phyloP scores from a whole-genome alignment of 2,113 vertebrate species.

The Felis chaus region DNA sequence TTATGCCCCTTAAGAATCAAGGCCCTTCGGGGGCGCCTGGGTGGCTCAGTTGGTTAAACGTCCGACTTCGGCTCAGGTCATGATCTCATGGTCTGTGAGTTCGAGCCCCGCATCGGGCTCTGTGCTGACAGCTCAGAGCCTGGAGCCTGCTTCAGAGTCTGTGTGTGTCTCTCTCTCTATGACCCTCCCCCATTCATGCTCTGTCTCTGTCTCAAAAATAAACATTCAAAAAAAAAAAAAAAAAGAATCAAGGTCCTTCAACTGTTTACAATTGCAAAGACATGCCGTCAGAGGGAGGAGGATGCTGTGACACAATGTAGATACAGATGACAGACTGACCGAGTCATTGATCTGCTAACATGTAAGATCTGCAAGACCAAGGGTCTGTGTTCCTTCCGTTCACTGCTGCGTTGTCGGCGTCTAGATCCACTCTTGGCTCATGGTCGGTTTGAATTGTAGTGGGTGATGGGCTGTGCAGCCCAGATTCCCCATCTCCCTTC shows the following conservation, averaged over 20 bases:
- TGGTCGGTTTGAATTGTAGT: neutral
- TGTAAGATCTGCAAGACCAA: neutral
- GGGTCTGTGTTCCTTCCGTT: neutral
- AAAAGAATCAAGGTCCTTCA: neutral
- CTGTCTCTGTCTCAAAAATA: too few species aligned
- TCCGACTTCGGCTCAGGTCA: too few species aligned
- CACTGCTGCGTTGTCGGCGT: neutral
- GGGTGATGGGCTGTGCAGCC: too few species aligned
- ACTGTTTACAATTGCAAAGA: neutral
- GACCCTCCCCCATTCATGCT: too few species aligned
- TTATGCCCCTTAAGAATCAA: neutral
- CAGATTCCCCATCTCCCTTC: rapidly evolving
- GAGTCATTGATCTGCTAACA: neutral
- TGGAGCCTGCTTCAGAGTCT: too few species aligned
- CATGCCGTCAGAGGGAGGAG: neutral
- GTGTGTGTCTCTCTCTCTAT: too few species aligned
- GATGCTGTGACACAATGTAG: neutral
- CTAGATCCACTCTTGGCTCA: neutral
- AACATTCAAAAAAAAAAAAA: too few species aligned
- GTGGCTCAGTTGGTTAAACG: too few species aligned
- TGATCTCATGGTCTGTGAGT: too few species aligned
- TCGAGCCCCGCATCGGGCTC: too few species aligned
- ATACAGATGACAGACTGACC: neutral
- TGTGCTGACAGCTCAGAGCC: too few species aligned
- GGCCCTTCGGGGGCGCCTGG: neutral